Evolutionary conservation across 2,888 invertebrate species (phyloP), one percentile per base, ranked within the genome.

Genomic region (Pilophorus perplexus): DNA sequence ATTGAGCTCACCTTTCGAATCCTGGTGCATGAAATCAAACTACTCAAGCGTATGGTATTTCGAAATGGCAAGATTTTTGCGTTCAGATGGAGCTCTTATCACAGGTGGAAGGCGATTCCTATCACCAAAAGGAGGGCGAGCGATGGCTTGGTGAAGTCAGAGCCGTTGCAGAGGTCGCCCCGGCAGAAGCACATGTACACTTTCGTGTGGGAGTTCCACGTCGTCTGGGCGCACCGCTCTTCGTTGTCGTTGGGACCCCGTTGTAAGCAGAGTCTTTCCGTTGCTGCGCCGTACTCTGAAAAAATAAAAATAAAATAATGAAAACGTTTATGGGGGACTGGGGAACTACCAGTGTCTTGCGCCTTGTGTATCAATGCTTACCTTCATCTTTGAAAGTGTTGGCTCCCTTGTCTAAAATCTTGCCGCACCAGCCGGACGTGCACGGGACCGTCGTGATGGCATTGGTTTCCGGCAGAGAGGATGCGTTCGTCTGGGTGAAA

Each of bases 361-460:
- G n/a, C n/a, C n/a, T n/a, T n/a, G n/a, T 37, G 37, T 10, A 12
- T n/a, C n/a, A n/a, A n/a, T n/a, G 72, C 72, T 76, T 78, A 89
- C 91, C 92, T 71, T 77, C 77, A 75, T 86, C 85, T 75, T 88
- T 86, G 71, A 87, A 83, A 55, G 87, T 80, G 73, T 87, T 87
- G 72, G 86, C 86, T 67, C 88, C 87, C 12, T 79, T 79, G 77
- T 93, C 93, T 37, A 91, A 83, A 57, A 92, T 86, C 80, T 94
- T 94, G 22, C 89, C 90, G 75, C 94, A 94, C 94, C 94, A 94
- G 38, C 93, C 93, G 0, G 91, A 91, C 0, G 90, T 88, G 74
- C 93, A 93, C 0, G 90, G 89, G 10, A 87, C 84, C 1, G 87
- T 84, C 73, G 87, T 82, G 0, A 93, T 84, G 0, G 91, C 91